A percentile compares a stretch with the other conserved stretches of the same genome.
Conservation (phyloP, 2,888 invertebrate species). For the Apantesis nais region DNA sequence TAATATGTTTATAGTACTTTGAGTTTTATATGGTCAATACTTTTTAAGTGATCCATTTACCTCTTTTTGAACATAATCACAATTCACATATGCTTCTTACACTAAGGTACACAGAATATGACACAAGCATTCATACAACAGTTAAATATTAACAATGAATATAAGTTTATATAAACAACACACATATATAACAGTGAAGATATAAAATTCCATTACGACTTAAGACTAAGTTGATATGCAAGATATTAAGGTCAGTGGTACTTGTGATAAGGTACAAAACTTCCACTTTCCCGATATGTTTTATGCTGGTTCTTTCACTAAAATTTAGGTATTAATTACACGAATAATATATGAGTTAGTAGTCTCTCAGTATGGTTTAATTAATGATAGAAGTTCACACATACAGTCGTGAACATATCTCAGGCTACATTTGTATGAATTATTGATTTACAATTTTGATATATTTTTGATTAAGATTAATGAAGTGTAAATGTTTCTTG, state of each 20-base stretch:
- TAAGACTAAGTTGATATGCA: conserved; percentile 75
- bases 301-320: conserved; percentile 64
- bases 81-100: conserved; percentile 18
- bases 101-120: conserved; percentile 42
- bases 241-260: conserved; percentile 54
- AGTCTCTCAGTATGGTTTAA: neutral
- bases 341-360: conserved; percentile 1
- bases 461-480: neutral
- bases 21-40: neutral
- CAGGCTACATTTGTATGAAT: neutral
- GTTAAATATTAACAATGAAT: conserved; percentile 53
- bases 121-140: conserved; percentile 56
- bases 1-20: neutral
- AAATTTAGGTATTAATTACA: conserved; percentile 2
- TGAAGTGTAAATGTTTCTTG: neutral
- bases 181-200: conserved; percentile 55
- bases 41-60: neutral
- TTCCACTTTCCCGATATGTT: conserved; percentile 68
- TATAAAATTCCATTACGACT: conserved; percentile 57
- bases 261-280: conserved; percentile 38
- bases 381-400: neutral
- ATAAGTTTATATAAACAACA: conserved; percentile 51
- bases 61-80: conserved; percentile 1
- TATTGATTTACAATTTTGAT: neutral
- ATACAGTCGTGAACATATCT: neutral